Percentiles rank a stretch among this genome's conserved stretches.
phyloP scores from a whole-genome alignment of 2,888 invertebrate genomes.

The Ectemnius continuus region DNA sequence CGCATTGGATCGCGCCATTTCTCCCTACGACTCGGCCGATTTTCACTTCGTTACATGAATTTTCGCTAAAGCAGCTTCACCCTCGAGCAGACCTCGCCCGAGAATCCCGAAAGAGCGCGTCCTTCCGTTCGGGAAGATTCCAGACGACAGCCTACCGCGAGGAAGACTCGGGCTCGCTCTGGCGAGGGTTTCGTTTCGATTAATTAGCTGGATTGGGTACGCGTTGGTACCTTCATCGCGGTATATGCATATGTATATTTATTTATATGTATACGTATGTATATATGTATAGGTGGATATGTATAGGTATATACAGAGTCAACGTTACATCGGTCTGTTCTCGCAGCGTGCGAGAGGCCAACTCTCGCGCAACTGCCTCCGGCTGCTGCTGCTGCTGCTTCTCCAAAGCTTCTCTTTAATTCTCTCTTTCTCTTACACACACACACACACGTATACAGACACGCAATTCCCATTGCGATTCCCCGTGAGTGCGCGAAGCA shows the following conservation, averaged over 20 bases:
- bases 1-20: constrained; percentile 12
- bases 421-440: no score
- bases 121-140: not conserved
- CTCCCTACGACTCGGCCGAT: constrained; percentile 17
- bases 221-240: constrained; percentile 29
- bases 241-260: constrained; percentile 51
- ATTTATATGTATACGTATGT: constrained; percentile 11
- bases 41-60: constrained; percentile 14
- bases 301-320: constrained; percentile 56
- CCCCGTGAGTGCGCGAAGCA: no score
- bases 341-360: not conserved
- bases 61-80: constrained; percentile 12
- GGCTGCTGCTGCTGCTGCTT: no score
- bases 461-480: no score
- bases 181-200: constrained; percentile 33
- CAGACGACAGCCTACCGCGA: no score
- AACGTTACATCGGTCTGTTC: constrained; percentile 43
- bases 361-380: not conserved
- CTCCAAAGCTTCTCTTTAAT: no score
- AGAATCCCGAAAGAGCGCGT: not conserved
- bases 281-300: constrained; percentile 39
- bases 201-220: constrained; percentile 44
- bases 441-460: no score
- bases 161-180: not conserved
- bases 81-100: not conserved